These are phyloP conservation scores for Camponotus floridanus DNA, from an alignment of 1,140 invertebrate genomes.

Conservation along the genomic window DNA sequence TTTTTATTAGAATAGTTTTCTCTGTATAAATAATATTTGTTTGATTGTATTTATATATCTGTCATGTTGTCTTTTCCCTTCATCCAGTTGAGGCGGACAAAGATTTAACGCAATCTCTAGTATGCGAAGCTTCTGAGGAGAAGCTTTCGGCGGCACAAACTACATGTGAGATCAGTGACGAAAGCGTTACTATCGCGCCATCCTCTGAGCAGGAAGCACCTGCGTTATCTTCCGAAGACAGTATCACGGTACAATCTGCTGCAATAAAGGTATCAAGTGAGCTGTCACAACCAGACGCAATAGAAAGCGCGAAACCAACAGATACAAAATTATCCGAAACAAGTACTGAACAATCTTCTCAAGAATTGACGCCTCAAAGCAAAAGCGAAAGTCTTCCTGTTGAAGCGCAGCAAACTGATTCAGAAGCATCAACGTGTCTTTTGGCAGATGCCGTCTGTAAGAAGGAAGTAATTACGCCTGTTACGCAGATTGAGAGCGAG, in stretches of 20 bases:
- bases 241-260: not conserved
- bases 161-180: too few species aligned
- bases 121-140: conserved; percentile 31
- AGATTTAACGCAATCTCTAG: conserved; percentile 39
- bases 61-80: conserved; percentile 1
- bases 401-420: not conserved
- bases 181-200: not conserved
- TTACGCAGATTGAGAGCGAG: not conserved
- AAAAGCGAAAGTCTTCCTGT: not conserved
- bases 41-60: not conserved
- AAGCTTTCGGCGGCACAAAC: conserved; percentile 1
- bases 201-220: not conserved
- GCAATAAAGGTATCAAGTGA: not conserved
- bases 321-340: not conserved
- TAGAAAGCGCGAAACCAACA: too few species aligned
- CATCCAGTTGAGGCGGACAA: conserved; percentile 37
- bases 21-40: not conserved
- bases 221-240: not conserved
- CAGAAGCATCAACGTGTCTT: not conserved
- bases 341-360: not conserved
- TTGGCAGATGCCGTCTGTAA: not conserved
- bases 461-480: not conserved
- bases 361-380: not conserved
- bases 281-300: not conserved
- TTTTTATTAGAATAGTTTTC: conserved; percentile 45